phyloP scores from a whole-genome alignment of 2,113 vertebrate species.

The Muntiacus muntjak region DNA sequence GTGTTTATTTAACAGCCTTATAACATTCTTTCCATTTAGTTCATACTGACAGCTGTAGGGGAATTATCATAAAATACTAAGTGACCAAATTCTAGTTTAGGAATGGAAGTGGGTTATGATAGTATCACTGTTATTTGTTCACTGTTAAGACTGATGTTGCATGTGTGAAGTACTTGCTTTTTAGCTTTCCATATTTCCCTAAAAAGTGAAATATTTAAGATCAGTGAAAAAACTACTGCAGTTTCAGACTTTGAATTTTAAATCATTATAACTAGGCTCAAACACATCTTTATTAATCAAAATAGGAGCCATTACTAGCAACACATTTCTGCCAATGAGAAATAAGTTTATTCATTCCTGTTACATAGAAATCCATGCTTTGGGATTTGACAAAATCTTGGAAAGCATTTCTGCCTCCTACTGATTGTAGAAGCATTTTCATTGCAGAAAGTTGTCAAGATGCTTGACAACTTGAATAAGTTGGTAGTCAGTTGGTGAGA shows the following conservation, averaged over 20 bases:
- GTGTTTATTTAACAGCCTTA: constrained; percentile 17
- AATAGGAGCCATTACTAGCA: background rate
- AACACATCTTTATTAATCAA: background rate
- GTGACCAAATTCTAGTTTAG: background rate
- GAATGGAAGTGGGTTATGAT: background rate
- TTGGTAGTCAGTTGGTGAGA: background rate
- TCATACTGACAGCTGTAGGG: background rate
- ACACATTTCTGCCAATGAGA: background rate
- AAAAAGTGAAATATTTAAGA: background rate
- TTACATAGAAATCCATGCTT: background rate
- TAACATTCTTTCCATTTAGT: constrained; percentile 1
- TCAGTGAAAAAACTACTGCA: background rate
- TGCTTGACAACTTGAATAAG: background rate
- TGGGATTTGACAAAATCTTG: background rate
- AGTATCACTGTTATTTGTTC: background rate
- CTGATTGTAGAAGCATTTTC: background rate
- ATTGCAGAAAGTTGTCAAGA: background rate
- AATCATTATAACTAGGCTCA: background rate
- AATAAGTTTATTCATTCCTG: background rate
- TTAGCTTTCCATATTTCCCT: background rate
- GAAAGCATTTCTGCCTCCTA: background rate
- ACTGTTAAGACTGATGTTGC: background rate
- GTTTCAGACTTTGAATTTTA: background rate
- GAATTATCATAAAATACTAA: background rate
- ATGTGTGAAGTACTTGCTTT: background rate